Percentiles rank a stretch among this genome's conserved stretches.
These are phyloP conservation scores for Gymnothorax javanicus DNA, from an alignment of 2,797 vertebrate genomes.

Conservation along the genomic window DNA sequence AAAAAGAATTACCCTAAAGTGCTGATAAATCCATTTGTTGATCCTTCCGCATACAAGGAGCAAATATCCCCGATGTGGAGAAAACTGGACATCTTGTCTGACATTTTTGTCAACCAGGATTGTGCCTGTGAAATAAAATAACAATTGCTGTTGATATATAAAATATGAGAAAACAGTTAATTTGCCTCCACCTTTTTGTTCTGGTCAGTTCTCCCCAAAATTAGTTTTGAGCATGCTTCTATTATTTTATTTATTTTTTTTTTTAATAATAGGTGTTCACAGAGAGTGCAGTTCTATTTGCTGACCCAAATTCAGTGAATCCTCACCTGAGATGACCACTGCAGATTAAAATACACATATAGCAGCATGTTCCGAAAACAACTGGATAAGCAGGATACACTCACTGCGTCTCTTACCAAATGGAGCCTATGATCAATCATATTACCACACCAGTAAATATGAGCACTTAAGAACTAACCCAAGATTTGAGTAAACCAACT, in stretches of 20 bases:
- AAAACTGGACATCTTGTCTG: constrained; percentile 91
- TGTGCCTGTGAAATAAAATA: constrained; percentile 41
- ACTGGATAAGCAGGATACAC: background rate
- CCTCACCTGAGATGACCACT: background rate
- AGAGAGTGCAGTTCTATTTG: background rate
- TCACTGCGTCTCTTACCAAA: background rate
- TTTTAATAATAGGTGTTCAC: background rate
- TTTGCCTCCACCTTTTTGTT: background rate
- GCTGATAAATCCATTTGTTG: constrained; percentile 88
- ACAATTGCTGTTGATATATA: constrained; percentile 15
- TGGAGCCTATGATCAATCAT: background rate
- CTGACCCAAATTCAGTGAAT: background rate
- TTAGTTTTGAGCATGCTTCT: background rate
- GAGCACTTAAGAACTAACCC: no score
- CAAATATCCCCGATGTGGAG: constrained; percentile 89
- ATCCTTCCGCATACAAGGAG: constrained; percentile 87
- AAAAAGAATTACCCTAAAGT: constrained; percentile 80
- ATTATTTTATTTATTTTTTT: background rate
- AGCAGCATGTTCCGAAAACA: background rate
- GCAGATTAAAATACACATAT: background rate
- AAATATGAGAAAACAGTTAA: background rate
- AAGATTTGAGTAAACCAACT: constrained; percentile 1
- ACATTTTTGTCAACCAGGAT: constrained; percentile 69
- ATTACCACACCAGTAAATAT: no score
- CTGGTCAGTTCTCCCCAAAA: background rate